Evolutionary conservation across 2,888 invertebrate species (phyloP), one percentile per base, ranked within the genome.

Genomic region (Coronaproctus castanopsis): DNA sequence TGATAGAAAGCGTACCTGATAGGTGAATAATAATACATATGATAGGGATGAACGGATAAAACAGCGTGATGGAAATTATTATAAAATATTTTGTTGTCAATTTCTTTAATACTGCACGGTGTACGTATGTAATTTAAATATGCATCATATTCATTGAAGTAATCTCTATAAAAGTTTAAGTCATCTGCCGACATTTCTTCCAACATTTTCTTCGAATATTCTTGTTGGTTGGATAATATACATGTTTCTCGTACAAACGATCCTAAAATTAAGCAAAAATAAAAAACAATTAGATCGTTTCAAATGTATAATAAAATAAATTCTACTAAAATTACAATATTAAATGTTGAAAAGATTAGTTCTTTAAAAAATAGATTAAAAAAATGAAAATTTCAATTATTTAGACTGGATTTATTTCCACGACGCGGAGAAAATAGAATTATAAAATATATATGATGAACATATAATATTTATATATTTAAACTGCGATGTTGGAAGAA

Each of bases 1-100:
- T 59, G 59, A 50, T 59, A 59, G 10, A 55, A 18, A 20, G 36
- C 49, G 20, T 59, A 59, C 24, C 59, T 54, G 22, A 3, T 48
- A 3, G 55, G 55, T 2, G 59, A 59, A 55, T 59, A 51, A 24
- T 51, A 59, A 55, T 59, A 59, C 24, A 22, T n/a, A 24, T 36
- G 20, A n/a, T 55, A 22, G 5, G 59, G 59, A 8, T 59, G 19
- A 21, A 49, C 21, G 3, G 20, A 51, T 14, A 55, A 24, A 14
- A 59, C 24, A 3, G 59, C 54, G 21, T 55, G 18, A 21, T 55
- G 23, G 8, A 59, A 24, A 14, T 24, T 24, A 1, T 23, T 24
- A 20, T 55, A 59, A 21, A 59, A 55, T 14, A 51, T n/a, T n/a
- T 51, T 18, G 52, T 59, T 49, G 5, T 21, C 18, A 52, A 59